A percentile compares a stretch with the other conserved stretches of the same genome.
Conservation (phyloP, 2,113 vertebrate genomes). For the Ceuthmochares aereus region DNA sequence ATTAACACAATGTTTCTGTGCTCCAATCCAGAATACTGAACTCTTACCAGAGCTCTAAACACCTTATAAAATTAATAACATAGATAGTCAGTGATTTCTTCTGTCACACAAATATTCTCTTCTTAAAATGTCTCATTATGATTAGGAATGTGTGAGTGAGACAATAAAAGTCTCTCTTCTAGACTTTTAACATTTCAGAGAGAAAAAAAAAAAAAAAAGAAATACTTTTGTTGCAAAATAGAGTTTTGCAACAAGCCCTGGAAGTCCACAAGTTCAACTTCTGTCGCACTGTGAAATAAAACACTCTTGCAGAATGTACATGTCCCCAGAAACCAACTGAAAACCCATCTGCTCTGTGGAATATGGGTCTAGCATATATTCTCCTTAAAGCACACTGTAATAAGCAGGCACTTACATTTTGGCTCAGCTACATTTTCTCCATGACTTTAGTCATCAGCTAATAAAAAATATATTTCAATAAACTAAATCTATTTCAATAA, state of each 20-base stretch:
- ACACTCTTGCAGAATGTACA: not conserved
- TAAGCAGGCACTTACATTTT: not conserved
- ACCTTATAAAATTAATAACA: not conserved
- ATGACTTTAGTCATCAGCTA: not conserved
- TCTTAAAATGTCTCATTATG: not conserved
- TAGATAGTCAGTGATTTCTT: not conserved
- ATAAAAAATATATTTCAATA: not conserved
- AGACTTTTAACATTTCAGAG: not conserved
- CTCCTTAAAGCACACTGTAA: not conserved
- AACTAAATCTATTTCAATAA: not conserved
- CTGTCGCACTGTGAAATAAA: not conserved
- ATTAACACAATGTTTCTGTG: not conserved
- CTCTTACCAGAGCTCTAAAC: not conserved
- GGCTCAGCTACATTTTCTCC: not conserved
- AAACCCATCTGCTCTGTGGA: not conserved
- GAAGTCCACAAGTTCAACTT: not conserved
- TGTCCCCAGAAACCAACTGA: not conserved
- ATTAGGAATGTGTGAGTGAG: not conserved
- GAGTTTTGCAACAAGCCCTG: not conserved
- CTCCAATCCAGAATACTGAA: not conserved
- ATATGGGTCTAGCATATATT: rapidly evolving
- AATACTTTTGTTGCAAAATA: not conserved
- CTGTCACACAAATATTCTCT: not conserved
- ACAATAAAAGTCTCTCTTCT: not conserved
- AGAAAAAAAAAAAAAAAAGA: not conserved